A percentile compares a stretch with the other conserved stretches of the same genome.
phyloP scores from a whole-genome alignment of 2,888 invertebrate genomes.

The Ectobius pallidus region DNA sequence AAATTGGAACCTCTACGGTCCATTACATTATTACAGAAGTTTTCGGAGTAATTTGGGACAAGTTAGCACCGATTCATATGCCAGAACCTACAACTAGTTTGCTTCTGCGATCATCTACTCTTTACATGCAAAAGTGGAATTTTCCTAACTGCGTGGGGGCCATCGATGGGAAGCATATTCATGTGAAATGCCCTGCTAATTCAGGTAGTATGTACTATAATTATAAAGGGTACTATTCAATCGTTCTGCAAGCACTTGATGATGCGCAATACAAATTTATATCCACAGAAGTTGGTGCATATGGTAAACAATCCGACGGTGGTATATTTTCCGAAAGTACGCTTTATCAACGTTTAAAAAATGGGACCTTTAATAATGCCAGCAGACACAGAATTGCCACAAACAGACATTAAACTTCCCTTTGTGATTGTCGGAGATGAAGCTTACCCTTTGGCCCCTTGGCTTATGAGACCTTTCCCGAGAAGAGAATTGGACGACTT shows the following conservation, averaged over 20 bases:
- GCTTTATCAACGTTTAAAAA: too few relatives aligned
- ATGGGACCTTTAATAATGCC: neutral
- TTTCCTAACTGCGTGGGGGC: neutral
- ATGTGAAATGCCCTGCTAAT: neutral
- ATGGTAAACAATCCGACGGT: too few relatives aligned
- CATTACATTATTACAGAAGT: too few relatives aligned
- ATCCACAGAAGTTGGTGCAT: neutral
- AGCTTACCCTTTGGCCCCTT: neutral
- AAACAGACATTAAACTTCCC: neutral
- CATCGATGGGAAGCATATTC: neutral
- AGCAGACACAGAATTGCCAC: neutral
- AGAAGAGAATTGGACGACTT: neutral
- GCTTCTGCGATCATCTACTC: too few relatives aligned
- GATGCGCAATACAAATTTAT: too few relatives aligned
- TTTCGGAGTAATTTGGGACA: too few relatives aligned
- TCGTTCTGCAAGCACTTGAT: neutral
- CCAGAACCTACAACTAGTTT: too few relatives aligned
- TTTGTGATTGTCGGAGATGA: neutral
- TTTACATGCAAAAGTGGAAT: too few relatives aligned
- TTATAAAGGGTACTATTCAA: neutral
- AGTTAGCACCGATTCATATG: too few relatives aligned
- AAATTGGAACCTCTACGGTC: too few relatives aligned
- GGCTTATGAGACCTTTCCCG: neutral
- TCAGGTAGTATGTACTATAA: neutral
- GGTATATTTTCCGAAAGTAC: too few relatives aligned